Evolutionary conservation across 2,797 vertebrate species (phyloP), one percentile per base, ranked within the genome.

Genomic region (Pseudochirops corinnae): DNA sequence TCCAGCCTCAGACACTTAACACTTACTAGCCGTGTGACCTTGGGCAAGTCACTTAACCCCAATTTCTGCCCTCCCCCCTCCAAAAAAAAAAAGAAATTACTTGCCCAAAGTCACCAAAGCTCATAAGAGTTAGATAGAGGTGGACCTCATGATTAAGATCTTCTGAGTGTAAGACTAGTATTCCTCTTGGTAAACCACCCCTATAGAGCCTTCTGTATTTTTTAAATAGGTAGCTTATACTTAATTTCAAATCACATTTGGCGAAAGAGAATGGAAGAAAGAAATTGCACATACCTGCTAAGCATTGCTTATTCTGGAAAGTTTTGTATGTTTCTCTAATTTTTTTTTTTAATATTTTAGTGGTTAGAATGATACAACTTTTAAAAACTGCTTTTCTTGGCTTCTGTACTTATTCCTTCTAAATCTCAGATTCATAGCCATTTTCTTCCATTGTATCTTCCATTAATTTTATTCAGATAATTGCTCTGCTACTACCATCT

Each of bases 401-500:
- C 74, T 82, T 46, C 7, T 82, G 74, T 24, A 82, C 31, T 39
- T 74, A 74, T 10, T 82, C 18, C 74, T 82, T 82, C n/a, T 24
- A 10, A 82, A 46, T 46, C 18, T 82, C 93, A 62, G 82, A 91
- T 91, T 96, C 53, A 91, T 91, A 58, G 53, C 74, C 90, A 87
- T 55, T 96, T 24, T 56, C 94, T 57, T 93, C 62, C 21, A 46
- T 9, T 82, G 92, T 92, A 18, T 94, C 39, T 95, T 56, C 33
- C 33, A 60, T 94, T 67, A n/a, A 55, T 91, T 94, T 95, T 94
- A 55, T 67, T 95, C 55, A 96, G 16, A 67, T 50, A 93, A 52
- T 95, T 29, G 56, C 29, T 55, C 74, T 91, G 52, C 58, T 91
- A 58, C 55, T 94, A 4, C 12, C 60, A 29, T 14, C 3, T 52